Evolutionary conservation across 2,797 vertebrate species (phyloP).

Genomic region (Zenarchopterus dispar): DNA sequence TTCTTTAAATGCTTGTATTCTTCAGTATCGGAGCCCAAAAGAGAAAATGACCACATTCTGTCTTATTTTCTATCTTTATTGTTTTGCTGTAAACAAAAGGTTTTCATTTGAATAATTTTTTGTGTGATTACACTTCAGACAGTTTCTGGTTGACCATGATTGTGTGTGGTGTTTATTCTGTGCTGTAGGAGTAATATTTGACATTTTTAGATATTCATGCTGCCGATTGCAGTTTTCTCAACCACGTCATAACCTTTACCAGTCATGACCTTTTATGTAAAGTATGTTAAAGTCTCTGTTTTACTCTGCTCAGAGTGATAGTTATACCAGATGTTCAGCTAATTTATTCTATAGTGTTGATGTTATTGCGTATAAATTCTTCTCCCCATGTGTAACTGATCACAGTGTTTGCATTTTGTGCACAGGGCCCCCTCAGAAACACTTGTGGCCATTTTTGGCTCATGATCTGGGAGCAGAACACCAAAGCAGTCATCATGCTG

Average conservation of each 20-base stretch:
- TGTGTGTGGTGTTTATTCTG: background rate
- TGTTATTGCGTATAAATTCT: slow-evolving; percentile 1
- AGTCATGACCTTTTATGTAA: slow-evolving; percentile 16
- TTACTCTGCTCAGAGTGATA: too few species aligned
- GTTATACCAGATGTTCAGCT: background rate
- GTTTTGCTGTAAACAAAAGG: too few species aligned
- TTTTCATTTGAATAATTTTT: background rate
- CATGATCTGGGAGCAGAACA: slow-evolving; percentile 99
- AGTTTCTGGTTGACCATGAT: too few species aligned
- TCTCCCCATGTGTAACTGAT: slow-evolving; percentile 10
- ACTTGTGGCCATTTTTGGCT: slow-evolving; percentile 99
- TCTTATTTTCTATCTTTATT: background rate
- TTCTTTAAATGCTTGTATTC: background rate
- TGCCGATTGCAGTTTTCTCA: slow-evolving; percentile 3
- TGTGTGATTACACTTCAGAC: background rate
- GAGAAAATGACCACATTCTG: background rate
- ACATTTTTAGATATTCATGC: slow-evolving; percentile 16
- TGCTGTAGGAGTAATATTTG: slow-evolving; percentile 5
- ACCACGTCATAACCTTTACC: slow-evolving; percentile 32
- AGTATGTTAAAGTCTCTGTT: background rate
- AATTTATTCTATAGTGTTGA: background rate
- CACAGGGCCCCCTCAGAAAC: slow-evolving; percentile 94
- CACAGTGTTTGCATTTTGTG: slow-evolving; percentile 25
- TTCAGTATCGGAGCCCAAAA: background rate
- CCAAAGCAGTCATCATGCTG: slow-evolving; percentile 96